A percentile compares a stretch with the other conserved stretches of the same genome.
These are phyloP conservation scores for Orthosia gracilis DNA, from an alignment of 2,888 invertebrate species.

Conservation along the genomic window DNA sequence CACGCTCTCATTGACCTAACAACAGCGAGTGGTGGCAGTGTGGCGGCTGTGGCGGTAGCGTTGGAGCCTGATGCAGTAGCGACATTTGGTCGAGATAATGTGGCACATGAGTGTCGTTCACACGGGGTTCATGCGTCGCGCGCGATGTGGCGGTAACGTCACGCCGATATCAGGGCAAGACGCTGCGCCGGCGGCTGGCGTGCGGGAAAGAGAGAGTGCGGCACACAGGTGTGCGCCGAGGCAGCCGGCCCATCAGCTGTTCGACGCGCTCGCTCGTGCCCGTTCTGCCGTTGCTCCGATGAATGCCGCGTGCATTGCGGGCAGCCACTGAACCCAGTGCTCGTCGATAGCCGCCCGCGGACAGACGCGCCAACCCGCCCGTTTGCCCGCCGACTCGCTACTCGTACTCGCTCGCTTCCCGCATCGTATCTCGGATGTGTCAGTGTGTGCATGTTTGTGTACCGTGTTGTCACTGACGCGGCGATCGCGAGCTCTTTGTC, in stretches of 20 bases:
- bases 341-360: constrained; percentile 83
- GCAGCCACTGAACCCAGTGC: constrained; percentile 81
- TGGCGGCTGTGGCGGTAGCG: constrained; percentile 34
- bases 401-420: constrained; percentile 70
- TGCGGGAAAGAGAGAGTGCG: constrained; percentile 86
- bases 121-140: constrained; percentile 68
- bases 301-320: constrained; percentile 74
- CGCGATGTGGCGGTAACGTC: constrained; percentile 72
- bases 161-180: constrained; percentile 80
- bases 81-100: constrained; percentile 66
- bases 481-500: constrained; percentile 87
- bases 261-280: constrained; percentile 82
- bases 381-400: constrained; percentile 74
- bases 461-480: constrained; percentile 83
- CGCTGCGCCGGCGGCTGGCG: constrained; percentile 77
- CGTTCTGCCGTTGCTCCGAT: constrained; percentile 72
- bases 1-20: constrained; percentile 65
- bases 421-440: constrained; percentile 75
- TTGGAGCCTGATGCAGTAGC: constrained; percentile 53
- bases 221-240: constrained; percentile 86
- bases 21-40: constrained; percentile 44
- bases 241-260: constrained; percentile 87
- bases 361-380: constrained; percentile 79
- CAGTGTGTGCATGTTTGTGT: constrained; percentile 85
- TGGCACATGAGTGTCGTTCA: constrained; percentile 70